Base-by-base conservation (phyloP, 2,797 vertebrate species). In the Anableps anableps region DNA sequence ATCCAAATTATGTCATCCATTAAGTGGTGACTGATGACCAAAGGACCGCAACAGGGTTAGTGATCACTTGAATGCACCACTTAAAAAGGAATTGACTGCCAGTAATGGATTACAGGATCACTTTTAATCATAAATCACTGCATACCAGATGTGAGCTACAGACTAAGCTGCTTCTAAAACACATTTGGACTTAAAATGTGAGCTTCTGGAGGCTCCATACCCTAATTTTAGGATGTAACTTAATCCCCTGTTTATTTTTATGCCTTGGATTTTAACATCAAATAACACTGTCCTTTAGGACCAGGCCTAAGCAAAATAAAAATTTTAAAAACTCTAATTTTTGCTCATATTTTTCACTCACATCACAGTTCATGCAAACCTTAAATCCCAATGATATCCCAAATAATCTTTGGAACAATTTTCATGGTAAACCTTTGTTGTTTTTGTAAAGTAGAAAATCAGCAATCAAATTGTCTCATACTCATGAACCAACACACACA, bases 341-440 rank as follows among this genome's bases (percentile, higher is more conserved):
- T 45, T 10, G 17, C 9, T n/a, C 0, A 43, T 43, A 14, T 13
- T 16, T 78, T 45, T 11, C 31, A 48, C 50, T 34, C 5, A 41
- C 26, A 36, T 74, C 34, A 51, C 17, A 34, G 45, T 26, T n/a
- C 21, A 38, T 1, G 38, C 14, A 76, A 43, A 79, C 50, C 9
- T 38, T 1, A 31, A 64, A 7, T 45, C 38, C 81, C 60, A 53
- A 73, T 47, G 47, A 79, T 80, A 72, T 76, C 77, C 41, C 58
- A 76, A 79, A 68, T 81, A 31, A 82, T 85, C 72, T 45, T 19
- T 76, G 83, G 87, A 90, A 81, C 75, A 14, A 83, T 94, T 92
- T 85, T 88, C 80, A 91, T 89, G 86, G 79, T 50, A 89, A 93
- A 85, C 51, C 1, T 60, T 85, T 51, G 26, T n/a, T 77, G 62